Conservation (phyloP, 2,797 vertebrate species). For the Chanos chanos region DNA sequence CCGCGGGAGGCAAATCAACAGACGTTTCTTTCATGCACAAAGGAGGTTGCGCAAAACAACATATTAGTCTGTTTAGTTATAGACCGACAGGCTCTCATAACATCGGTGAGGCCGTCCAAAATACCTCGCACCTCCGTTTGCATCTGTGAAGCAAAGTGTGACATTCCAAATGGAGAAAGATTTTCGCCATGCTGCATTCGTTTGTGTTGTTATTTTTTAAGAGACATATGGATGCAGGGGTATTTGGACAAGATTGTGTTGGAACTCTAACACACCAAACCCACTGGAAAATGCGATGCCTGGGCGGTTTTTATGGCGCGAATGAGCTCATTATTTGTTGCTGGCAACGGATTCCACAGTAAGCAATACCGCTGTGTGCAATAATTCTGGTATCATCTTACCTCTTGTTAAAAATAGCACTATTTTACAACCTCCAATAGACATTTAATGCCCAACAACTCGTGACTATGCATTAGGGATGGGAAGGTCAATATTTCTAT, state of each 20-base stretch:
- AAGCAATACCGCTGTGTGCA: constrained; percentile 14
- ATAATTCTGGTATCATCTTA: constrained; percentile 37
- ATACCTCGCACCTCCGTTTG: too few species aligned
- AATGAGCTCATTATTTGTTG: constrained; percentile 25
- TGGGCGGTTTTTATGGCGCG: constrained; percentile 21
- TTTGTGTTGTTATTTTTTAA: constrained; percentile 8
- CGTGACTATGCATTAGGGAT: constrained; percentile 22
- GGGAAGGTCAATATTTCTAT: constrained; percentile 1
- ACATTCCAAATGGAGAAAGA: constrained; percentile 10
- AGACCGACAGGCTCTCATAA: too few species aligned
- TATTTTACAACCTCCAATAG: constrained; percentile 40
- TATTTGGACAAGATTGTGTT: constrained; percentile 7
- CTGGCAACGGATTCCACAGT: constrained; percentile 1
- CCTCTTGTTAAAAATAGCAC: constrained; percentile 9
- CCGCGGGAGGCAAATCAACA: too few species aligned
- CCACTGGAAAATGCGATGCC: constrained; percentile 14
- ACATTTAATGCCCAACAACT: constrained; percentile 26
- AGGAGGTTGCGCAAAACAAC: too few species aligned
- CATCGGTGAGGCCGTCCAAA: too few species aligned
- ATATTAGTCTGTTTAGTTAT: too few species aligned
- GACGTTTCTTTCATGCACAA: too few species aligned
- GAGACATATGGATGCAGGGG: constrained; percentile 1
- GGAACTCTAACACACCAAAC: background rate
- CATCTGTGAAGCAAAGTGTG: too few species aligned
- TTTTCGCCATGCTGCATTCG: background rate